Evolutionary conservation across 2,888 invertebrate genomes (phyloP), one percentile per base, ranked within the genome.

Genomic region (Cephus runcator): DNA sequence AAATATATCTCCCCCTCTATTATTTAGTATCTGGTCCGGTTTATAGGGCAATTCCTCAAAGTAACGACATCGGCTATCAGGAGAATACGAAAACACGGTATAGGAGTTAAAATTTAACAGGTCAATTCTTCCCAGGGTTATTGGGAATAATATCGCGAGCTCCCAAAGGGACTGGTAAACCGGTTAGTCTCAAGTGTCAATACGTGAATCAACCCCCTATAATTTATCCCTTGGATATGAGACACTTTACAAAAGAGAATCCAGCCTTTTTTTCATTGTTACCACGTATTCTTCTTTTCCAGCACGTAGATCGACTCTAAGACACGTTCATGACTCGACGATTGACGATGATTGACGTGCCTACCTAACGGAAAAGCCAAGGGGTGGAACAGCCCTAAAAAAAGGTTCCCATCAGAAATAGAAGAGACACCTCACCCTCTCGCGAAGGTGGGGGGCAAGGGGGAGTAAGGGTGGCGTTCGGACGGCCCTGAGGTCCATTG

Each of bases 321-420:
- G 33, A 34, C 71, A 71, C 71, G 33, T 34, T 71, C 71, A 82
- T 81, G 81, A 82, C 84, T 79, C 77, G 75, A 73, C 74, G 79
- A 82, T 79, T 81, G 79, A 79, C 73, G 77, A 81, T 82, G 77
- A 85, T 86, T 86, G 87, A 87, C 79, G 87, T 82, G 83, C 82
- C 82, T 78, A 80, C 81, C 82, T 79, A 82, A 76, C 79, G 77
- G 76, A 81, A 75, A 81, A 82, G 78, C 80, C 80, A 84, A 80
- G 78, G 75, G 75, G 77, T 56, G 56, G 56, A 56, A 23, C 56
- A 56, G 56, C 56, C 56, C 56, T 56, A 56, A 56, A 56, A 36
- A 56, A 56, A 56, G 56, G 56, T 56, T 56, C 56, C 56, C 56
- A 23, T 56, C 56, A 56, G 56, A 9, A 56, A 56, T 56, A 23